Percentiles rank a stretch among this genome's conserved stretches.
phyloP scores from a whole-genome alignment of 2,113 vertebrate genomes.

The Nymphicus hollandicus region DNA sequence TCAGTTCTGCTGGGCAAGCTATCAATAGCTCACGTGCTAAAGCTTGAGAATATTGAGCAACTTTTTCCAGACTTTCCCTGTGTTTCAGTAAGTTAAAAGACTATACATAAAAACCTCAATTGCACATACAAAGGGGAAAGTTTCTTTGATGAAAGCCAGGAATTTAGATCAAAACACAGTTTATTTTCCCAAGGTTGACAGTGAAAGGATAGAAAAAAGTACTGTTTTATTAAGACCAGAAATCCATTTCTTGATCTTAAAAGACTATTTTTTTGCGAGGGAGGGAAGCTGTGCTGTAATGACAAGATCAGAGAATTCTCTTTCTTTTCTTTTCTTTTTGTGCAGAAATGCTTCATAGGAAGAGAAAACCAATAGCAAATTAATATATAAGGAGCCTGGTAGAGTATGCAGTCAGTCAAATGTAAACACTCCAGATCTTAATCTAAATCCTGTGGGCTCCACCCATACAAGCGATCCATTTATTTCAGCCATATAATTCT shows the following conservation, averaged over 20 bases:
- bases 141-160: constrained; percentile 50
- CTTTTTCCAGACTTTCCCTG: constrained; percentile 3
- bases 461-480: background rate
- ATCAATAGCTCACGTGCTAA: constrained; percentile 28
- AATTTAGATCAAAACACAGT: constrained; percentile 49
- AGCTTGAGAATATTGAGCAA: constrained; percentile 36
- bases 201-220: background rate
- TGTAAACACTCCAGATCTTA: background rate
- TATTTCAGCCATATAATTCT: background rate
- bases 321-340: background rate
- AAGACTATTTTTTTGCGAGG: background rate
- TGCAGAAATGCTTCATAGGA: background rate
- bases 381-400: background rate
- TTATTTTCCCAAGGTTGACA: constrained; percentile 42
- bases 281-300: background rate
- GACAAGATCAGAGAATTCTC: background rate
- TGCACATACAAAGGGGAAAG: background rate
- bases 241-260: constrained; percentile 33
- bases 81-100: constrained; percentile 22
- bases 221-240: constrained; percentile 22
- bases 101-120: background rate
- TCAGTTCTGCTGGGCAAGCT: constrained; percentile 36
- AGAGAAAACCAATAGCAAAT: background rate
- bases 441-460: background rate
- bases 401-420: background rate